These are phyloP conservation scores for Vespertilio murinus DNA, from an alignment of 2,797 vertebrate species.

Conservation along the genomic window DNA sequence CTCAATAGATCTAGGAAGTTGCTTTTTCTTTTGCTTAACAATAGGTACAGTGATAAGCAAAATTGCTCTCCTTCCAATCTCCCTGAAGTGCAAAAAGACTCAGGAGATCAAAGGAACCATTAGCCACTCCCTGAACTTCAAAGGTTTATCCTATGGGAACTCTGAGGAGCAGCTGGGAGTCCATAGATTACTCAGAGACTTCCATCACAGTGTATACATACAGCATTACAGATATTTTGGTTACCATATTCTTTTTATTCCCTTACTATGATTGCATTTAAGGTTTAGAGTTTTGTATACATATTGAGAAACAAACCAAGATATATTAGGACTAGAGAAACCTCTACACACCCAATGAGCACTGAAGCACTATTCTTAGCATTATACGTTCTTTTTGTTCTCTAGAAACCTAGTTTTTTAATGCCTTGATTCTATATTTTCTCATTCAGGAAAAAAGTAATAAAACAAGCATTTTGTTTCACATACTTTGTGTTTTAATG, in stretches of 20 bases:
- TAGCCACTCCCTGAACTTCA: conserved; percentile 72
- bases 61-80: conserved; percentile 59
- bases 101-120: conserved; percentile 74
- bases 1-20: conserved; percentile 58
- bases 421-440: conserved; percentile 10
- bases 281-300: background rate
- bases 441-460: conserved; percentile 16
- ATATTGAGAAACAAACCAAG: conserved; percentile 26
- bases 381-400: background rate
- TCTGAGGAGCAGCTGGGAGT: conserved; percentile 1
- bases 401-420: conserved; percentile 3
- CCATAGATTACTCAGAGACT: background rate
- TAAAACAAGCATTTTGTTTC: background rate
- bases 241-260: background rate
- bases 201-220: background rate
- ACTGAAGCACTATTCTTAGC: background rate
- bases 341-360: background rate
- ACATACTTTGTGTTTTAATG: conserved; percentile 18
- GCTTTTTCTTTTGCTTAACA: conserved; percentile 73
- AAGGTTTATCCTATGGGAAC: conserved; percentile 65
- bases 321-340: background rate
- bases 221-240: background rate
- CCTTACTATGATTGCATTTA: background rate
- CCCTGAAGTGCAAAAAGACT: conserved; percentile 72
- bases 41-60: conserved; percentile 74